These are phyloP conservation scores for Lithodes maja DNA, from an alignment of 2,888 invertebrate genomes.

Conservation along the genomic window DNA sequence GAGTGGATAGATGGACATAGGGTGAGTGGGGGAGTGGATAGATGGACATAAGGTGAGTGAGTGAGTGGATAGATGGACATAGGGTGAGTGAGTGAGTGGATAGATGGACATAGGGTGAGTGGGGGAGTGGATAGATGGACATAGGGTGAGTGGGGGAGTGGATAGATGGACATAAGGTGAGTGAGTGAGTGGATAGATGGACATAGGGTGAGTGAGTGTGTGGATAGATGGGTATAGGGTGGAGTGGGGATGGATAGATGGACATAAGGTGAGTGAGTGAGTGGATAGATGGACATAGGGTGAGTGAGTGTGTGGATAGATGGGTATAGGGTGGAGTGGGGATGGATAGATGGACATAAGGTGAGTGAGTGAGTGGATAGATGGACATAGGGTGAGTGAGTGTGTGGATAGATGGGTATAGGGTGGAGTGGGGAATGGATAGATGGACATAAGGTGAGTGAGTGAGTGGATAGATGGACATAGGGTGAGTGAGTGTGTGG, in stretches of 20 bases:
- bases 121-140: background rate
- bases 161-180: no score
- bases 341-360: background rate
- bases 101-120: background rate
- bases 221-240: background rate
- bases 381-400: no score
- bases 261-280: background rate
- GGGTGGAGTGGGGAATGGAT: background rate
- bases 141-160: no score
- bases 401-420: no score
- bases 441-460: conserved; percentile 7
- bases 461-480: conserved; percentile 13
- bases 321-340: background rate
- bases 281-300: background rate
- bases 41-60: no score
- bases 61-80: no score
- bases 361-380: no score
- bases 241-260: background rate
- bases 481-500: background rate
- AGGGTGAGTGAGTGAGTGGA: background rate
- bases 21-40: no score
- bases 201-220: background rate
- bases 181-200: background rate
- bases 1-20: no score
- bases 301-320: background rate